phyloP scores from a whole-genome alignment of 2,888 invertebrate genomes.

The Drosophila yooni region DNA sequence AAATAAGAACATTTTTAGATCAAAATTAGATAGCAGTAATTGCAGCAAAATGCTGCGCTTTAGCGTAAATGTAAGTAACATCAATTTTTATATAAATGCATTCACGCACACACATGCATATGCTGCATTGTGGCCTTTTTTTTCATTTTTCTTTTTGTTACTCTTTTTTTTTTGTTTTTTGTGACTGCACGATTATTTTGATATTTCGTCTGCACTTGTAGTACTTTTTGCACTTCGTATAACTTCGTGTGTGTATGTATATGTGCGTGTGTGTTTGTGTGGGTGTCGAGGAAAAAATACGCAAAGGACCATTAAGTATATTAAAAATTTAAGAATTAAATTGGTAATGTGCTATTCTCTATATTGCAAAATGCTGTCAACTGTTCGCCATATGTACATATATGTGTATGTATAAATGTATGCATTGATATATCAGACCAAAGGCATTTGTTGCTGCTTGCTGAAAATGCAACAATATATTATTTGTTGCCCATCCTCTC shows the following conservation, averaged over 20 bases:
- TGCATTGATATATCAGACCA: conserved; percentile 17
- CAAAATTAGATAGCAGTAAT: conserved; percentile 45
- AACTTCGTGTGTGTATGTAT: conserved; percentile 31
- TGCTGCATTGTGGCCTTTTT: conserved; percentile 54
- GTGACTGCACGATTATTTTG: conserved; percentile 58
- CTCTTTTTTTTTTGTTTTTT: conserved; percentile 51
- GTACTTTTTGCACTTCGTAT: conserved; percentile 46
- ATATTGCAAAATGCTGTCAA: conserved; percentile 30
- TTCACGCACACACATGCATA: conserved; percentile 29
- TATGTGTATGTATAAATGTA: conserved; percentile 3
- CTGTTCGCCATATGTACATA: conserved; percentile 7
- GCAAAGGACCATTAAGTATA: conserved; percentile 29
- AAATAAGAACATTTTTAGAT: conserved; percentile 60
- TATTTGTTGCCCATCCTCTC: conserved; percentile 32
- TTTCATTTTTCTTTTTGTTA: conserved; percentile 43
- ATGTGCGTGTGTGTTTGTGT: conserved; percentile 35
- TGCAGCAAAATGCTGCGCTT: conserved; percentile 46
- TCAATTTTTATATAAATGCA: conserved; percentile 37
- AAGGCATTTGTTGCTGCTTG: conserved; percentile 52
- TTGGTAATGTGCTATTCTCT: conserved; percentile 19
- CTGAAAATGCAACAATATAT: conserved; percentile 40
- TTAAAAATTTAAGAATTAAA: conserved; percentile 16
- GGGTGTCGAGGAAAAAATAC: conserved; percentile 27
- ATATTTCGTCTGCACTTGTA: conserved; percentile 53
- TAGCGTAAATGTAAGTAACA: conserved; percentile 44